These are phyloP conservation scores for Acrobasis repandana DNA, from an alignment of 2,888 invertebrate species.

Conservation along the genomic window DNA sequence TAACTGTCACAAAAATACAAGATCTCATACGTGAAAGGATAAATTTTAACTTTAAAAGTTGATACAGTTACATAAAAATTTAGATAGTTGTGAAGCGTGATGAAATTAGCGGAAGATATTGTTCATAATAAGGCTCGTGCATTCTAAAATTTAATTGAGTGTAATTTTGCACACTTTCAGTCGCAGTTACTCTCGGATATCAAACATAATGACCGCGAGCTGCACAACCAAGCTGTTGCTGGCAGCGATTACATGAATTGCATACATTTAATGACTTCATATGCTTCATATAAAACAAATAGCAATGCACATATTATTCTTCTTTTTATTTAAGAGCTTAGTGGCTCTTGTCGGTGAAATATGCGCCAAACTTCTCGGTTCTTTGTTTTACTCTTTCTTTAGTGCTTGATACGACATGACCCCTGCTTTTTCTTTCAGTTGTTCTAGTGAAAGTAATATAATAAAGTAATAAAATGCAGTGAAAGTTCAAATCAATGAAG, in stretches of 20 bases:
- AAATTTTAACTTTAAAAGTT: slow-evolving; percentile 33
- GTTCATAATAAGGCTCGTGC: slow-evolving; percentile 30
- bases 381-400: too few relatives aligned
- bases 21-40: too few relatives aligned
- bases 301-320: neutral
- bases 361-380: too few relatives aligned
- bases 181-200: slow-evolving; percentile 27
- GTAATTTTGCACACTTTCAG: slow-evolving; percentile 35
- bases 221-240: neutral
- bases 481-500: neutral
- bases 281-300: too few relatives aligned
- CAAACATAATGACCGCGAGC: slow-evolving; percentile 27
- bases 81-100: slow-evolving; percentile 29
- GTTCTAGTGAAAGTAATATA: neutral
- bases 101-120: slow-evolving; percentile 36
- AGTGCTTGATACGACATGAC: too few relatives aligned
- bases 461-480: neutral
- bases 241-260: neutral
- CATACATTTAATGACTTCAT: neutral
- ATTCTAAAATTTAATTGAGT: slow-evolving; percentile 32
- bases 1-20: too few relatives aligned
- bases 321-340: too few relatives aligned
- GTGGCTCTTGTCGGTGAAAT: too few relatives aligned
- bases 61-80: slow-evolving; percentile 36
- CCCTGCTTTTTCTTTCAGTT: too few relatives aligned